Evolutionary conservation across 2,113 vertebrate species (phyloP), one percentile per base, ranked within the genome.

Genomic region (Lepus timidus): DNA sequence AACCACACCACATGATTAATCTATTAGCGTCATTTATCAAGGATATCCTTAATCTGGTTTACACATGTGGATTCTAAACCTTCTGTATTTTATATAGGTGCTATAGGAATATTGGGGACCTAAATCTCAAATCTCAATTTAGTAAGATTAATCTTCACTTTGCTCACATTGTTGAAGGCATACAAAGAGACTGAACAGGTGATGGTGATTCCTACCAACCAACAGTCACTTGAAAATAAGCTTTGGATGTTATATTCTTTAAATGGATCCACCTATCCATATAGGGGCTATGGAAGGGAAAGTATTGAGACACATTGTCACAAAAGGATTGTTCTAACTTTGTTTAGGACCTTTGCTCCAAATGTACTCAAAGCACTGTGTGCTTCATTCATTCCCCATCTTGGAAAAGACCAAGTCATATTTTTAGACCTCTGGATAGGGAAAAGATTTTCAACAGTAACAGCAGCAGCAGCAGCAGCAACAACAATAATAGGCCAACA

Each of bases 371-470:
- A 52, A 85, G 13, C 36, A 71, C 19, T 75, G 9, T 49, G 17
- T 27, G 31, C 33, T 49, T 81, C 19, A 0, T 20, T 93, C 13
- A 2, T 4, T 90, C 36, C 36, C 13, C 25, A 51, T 71, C 19
- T 0, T 10, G 25, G 92, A 71, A 88, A 31, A 58, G 55, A 31
- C n/a, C 65, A 33, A 27, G 25, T 74, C 49, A 79, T 62, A 16
- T 76, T 88, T 25, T 49, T 65, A 83, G 81, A 39, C 9, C 52
- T 93, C 36, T 90, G 27, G 27, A 65, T 86, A 73, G 92, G 58
- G 44, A 67, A 51, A 96, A 88, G 93, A 94, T 9, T 62, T 94
- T 58, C 13, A 58, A 58, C 13, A 16, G 55, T 58, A 58, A 5
- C 55, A 58, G 55, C 94, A 76, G 62, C 44, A 58, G 70, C 14